Evolutionary conservation across 2,888 invertebrate species (phyloP), one percentile per base, ranked within the genome.

Genomic region (Campoplex nolae): DNA sequence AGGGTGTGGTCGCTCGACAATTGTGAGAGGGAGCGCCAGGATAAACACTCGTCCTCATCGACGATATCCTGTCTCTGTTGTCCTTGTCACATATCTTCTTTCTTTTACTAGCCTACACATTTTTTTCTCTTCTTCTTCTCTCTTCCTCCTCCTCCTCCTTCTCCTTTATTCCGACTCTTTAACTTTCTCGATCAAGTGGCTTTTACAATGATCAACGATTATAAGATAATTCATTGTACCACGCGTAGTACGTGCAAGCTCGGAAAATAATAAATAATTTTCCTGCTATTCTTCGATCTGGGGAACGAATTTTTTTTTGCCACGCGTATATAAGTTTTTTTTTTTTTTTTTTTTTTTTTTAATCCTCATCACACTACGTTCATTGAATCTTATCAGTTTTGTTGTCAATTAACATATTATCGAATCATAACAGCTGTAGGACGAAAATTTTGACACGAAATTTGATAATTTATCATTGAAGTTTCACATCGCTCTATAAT

Each of bases 1-100:
- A 92, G 92, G 93, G 93, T 92, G 94, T 92, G 93, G 91, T 90
- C 89, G 90, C 90, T 92, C 86, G 89, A 92, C 92, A 93, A 93
- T 93, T 93, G 88, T 92, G 81, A 93, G 91, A 93, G 92, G 93
- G 93, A 91, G 93, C 90, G 93, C 91, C 93, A 90, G 77, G 84
- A 89, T 89, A 93, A 93, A 93, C 93, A 93, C 90, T 91, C 88
- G 88, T 91, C 88, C 88, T 87, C 83, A 80, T 81, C 81, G 87
- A 82, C 85, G 83, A 86, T 78, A 85, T 88, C 81, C 86, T 84
- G 48, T 81, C 85, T 81, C 85, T 70, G 58, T 83, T 65, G 48
- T 78, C 80, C 78, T 71, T 45, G 35, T 80, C 80, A 35, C 81
- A 32, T 23, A 23, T 54, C 78, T 77, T 77, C 35, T 73, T 42